A percentile compares a stretch with the other conserved stretches of the same genome.
Evolutionary conservation across 2,797 vertebrate species (phyloP).

Genomic region (Acanthiza pusilla): DNA sequence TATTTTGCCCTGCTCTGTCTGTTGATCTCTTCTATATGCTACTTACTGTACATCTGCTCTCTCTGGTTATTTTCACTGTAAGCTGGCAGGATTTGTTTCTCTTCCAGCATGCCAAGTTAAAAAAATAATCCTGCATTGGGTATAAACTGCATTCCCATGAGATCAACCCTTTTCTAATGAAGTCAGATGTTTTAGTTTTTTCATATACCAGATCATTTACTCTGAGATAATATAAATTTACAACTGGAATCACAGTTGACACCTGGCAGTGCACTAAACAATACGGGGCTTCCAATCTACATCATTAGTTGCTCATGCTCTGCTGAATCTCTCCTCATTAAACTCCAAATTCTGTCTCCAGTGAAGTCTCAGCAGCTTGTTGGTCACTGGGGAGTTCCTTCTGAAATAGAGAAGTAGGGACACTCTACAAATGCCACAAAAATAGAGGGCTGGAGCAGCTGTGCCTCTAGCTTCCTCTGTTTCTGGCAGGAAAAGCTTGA

Average conservation of each 20-base stretch:
- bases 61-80: neutral
- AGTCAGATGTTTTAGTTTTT: neutral
- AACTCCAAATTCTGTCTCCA: neutral
- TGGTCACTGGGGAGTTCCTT: neutral
- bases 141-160: neutral
- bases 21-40: neutral
- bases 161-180: neutral
- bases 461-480: neutral
- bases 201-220: slow-evolving; percentile 30
- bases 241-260: slow-evolving; percentile 18
- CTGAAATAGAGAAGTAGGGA: neutral
- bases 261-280: slow-evolving; percentile 27
- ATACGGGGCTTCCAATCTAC: neutral
- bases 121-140: neutral
- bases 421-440: neutral
- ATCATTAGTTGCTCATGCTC: slow-evolving; percentile 38
- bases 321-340: slow-evolving; percentile 41
- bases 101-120: neutral
- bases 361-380: neutral
- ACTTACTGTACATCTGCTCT: slow-evolving; percentile 16
- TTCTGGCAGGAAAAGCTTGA: neutral
- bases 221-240: slow-evolving; percentile 45
- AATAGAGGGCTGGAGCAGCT: neutral
- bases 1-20: neutral
- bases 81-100: slow-evolving; percentile 3